These are phyloP conservation scores for Argya squamiceps DNA, from an alignment of 2,797 vertebrate genomes.

Conservation along the genomic window DNA sequence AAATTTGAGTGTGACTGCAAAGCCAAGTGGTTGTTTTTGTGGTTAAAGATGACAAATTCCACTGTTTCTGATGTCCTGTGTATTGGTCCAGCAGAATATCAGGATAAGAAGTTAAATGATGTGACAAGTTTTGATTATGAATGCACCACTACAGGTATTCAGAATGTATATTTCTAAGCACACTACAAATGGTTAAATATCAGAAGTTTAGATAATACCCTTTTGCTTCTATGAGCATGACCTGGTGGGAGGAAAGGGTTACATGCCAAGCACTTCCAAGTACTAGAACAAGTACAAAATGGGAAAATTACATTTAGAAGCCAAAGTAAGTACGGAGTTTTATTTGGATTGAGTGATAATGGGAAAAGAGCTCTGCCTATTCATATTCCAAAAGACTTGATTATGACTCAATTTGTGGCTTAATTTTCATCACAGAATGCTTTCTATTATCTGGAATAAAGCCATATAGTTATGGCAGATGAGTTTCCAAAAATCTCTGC, in stretches of 20 bases:
- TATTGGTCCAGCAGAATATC: conserved; percentile 89
- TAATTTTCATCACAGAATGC: conserved; percentile 21
- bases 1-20: conserved; percentile 97
- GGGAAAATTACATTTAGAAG: conserved; percentile 1
- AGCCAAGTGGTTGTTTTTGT: conserved; percentile 95
- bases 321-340: background rate
- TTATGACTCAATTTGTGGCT: conserved; percentile 47
- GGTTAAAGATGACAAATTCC: conserved; percentile 97
- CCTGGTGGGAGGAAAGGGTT: conserved; percentile 6
- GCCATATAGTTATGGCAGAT: conserved; percentile 4
- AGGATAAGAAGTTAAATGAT: conserved; percentile 94
- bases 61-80: conserved; percentile 94
- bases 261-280: background rate
- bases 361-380: conserved; percentile 19
- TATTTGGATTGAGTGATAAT: conserved; percentile 40
- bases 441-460: conserved; percentile 43
- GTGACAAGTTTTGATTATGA: conserved; percentile 91
- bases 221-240: background rate
- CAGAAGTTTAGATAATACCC: background rate
- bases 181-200: conserved; percentile 2
- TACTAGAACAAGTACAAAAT: background rate
- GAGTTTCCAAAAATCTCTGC: background rate
- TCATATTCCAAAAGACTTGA: conserved; percentile 29
- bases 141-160: conserved; percentile 92
- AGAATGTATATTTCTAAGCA: conserved; percentile 53